Conservation (phyloP, 2,113 vertebrate genomes). For the Gallinago undulata region DNA sequence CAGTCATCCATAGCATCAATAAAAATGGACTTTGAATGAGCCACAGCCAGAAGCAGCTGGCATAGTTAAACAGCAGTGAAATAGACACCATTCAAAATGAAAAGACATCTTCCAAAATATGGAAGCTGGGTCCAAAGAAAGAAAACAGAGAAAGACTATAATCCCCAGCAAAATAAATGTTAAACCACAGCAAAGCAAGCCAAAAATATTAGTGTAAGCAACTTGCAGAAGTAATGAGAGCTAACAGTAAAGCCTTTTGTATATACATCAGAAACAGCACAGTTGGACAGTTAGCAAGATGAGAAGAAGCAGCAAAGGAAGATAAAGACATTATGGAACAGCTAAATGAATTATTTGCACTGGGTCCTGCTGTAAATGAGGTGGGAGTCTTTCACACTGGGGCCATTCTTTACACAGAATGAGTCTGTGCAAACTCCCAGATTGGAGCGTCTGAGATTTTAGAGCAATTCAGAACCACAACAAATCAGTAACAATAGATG, state of each 20-base stretch:
- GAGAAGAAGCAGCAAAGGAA: slow-evolving; percentile 32
- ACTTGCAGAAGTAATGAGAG: neutral
- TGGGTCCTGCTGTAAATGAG: neutral
- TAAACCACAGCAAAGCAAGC: slow-evolving; percentile 35
- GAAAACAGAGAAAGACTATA: slow-evolving; percentile 28
- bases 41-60: neutral
- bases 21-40: neutral
- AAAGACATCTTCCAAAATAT: slow-evolving; percentile 1
- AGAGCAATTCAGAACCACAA: neutral
- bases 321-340: slow-evolving; percentile 33
- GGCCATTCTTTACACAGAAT: slow-evolving; percentile 15
- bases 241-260: slow-evolving; percentile 30
- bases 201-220: slow-evolving; percentile 27
- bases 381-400: neutral
- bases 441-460: neutral
- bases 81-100: neutral
- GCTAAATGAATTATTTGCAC: slow-evolving; percentile 35
- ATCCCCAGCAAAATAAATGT: slow-evolving; percentile 34
- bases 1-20: neutral
- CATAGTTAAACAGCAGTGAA: neutral
- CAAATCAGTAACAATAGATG: neutral
- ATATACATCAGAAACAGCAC: neutral
- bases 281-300: neutral
- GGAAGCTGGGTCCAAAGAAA: neutral
- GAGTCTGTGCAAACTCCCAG: neutral